Evolutionary conservation across 2,113 vertebrate species (phyloP).

Genomic region (Chaetops frenatus): DNA sequence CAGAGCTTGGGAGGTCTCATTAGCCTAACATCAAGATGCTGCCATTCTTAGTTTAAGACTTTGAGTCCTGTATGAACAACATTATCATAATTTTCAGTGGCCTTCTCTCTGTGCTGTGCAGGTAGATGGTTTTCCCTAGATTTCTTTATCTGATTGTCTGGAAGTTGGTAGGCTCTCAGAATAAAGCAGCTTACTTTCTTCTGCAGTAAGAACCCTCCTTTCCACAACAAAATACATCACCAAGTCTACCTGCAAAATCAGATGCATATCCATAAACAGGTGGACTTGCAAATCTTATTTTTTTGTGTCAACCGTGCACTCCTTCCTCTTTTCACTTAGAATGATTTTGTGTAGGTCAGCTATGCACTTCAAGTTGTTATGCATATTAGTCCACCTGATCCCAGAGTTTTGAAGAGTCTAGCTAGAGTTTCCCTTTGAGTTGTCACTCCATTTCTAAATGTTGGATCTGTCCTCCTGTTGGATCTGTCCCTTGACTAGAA

Average conservation of each 20-base stretch:
- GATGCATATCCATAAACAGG: background rate
- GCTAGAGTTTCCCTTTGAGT: background rate
- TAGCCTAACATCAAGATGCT: background rate
- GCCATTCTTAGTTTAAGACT: background rate
- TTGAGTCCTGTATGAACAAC: background rate
- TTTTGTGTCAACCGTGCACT: rapidly evolving
- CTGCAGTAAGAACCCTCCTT: background rate
- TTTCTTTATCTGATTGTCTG: background rate
- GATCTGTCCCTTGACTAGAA: background rate
- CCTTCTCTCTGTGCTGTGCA: background rate
- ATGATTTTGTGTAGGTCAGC: background rate
- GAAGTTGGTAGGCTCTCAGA: background rate
- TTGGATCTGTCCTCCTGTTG: background rate
- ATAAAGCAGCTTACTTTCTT: background rate
- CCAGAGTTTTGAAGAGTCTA: background rate
- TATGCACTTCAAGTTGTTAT: background rate
- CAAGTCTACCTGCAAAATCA: background rate
- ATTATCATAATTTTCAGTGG: background rate
- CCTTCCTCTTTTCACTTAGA: background rate
- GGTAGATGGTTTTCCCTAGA: background rate
- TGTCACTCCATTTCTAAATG: background rate
- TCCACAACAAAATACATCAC: background rate
- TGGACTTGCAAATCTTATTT: background rate
- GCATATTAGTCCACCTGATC: background rate
- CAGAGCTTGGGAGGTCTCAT: background rate